Percentiles rank a stretch among this genome's conserved stretches.
phyloP scores from a whole-genome alignment of 2,888 invertebrate genomes.

The Girardia tigrina region DNA sequence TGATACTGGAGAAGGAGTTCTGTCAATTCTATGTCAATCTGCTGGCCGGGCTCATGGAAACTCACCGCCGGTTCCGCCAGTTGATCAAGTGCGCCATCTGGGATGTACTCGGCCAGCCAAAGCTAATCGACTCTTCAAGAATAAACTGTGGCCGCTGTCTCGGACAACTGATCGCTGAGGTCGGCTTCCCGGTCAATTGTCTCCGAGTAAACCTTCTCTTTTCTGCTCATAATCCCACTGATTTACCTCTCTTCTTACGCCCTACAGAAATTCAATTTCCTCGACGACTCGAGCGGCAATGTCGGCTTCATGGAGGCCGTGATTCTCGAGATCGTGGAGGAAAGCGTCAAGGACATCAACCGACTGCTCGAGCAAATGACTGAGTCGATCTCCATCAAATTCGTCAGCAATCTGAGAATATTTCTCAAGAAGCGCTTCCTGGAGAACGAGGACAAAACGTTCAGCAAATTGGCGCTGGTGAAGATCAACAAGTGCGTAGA shows the following conservation, averaged over 20 bases:
- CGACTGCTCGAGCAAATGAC: background rate
- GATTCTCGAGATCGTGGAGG: background rate
- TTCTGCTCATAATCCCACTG: no score
- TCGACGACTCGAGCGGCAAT: background rate
- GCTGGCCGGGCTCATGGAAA: background rate
- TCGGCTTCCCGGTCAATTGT: background rate
- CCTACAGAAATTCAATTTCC: slow-evolving; percentile 15
- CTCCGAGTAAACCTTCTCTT: background rate
- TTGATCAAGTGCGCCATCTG: background rate
- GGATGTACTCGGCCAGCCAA: background rate
- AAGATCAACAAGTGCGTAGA: background rate
- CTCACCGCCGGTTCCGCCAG: background rate
- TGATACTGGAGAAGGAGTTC: background rate
- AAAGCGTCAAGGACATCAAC: background rate
- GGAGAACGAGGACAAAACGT: background rate
- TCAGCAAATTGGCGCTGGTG: background rate
- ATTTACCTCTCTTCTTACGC: no score
- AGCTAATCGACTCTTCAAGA: background rate
- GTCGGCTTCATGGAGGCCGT: background rate
- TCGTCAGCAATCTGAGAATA: background rate
- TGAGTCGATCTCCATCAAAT: background rate
- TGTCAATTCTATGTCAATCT: slow-evolving; percentile 19
- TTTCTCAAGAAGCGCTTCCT: background rate
- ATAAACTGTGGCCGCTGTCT: background rate
- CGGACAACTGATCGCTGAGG: background rate